A percentile compares a stretch with the other conserved stretches of the same genome.
phyloP scores from a whole-genome alignment of 2,113 vertebrate genomes.

The Todiramphus chloris region DNA sequence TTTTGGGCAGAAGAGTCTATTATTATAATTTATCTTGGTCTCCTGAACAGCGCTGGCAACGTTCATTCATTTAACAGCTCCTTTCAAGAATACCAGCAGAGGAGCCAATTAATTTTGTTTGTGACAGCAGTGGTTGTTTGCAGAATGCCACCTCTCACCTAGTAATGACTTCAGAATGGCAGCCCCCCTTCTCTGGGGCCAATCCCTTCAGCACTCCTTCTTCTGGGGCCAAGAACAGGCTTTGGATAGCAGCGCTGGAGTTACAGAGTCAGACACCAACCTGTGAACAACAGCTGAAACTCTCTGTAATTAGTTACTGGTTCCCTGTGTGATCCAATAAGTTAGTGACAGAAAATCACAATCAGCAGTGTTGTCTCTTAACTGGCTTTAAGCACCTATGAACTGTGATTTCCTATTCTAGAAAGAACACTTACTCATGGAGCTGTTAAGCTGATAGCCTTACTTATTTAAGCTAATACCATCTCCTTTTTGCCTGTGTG shows the following conservation, averaged over 20 bases:
- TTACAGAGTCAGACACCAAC: fast-evolving
- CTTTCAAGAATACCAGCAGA: neutral
- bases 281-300: neutral
- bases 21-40: neutral
- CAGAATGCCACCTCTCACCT: neutral
- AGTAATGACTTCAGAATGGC: neutral
- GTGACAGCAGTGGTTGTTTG: neutral
- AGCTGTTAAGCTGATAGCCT: neutral
- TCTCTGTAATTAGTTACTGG: neutral
- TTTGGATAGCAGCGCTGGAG: neutral
- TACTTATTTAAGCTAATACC: neutral
- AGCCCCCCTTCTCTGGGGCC: neutral
- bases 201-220: neutral
- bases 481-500: neutral
- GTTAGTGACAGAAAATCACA: neutral
- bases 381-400: neutral
- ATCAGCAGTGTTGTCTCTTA: neutral
- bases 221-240: neutral
- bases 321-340: neutral
- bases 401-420: neutral
- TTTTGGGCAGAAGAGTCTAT: neutral
- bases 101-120: neutral
- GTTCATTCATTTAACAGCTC: neutral
- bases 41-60: neutral
- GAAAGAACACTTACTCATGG: neutral